Conservation (phyloP, 2,113 vertebrate species). For the Cyprinodon brontotheroides region DNA sequence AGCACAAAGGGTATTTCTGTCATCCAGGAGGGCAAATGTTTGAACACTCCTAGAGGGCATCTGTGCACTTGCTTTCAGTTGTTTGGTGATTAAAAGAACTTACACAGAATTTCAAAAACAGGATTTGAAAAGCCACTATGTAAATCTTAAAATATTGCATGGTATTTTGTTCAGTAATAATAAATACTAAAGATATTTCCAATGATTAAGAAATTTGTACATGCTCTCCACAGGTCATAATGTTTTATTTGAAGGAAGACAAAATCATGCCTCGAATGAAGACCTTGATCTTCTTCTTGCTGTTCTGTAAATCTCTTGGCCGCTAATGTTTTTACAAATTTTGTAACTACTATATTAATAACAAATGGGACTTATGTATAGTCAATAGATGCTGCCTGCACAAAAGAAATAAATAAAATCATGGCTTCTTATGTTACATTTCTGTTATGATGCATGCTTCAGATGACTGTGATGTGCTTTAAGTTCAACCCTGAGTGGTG, state of each 20-base stretch:
- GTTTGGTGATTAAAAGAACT: too few species aligned
- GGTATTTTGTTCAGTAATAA: background rate
- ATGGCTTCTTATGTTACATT: conserved; percentile 19
- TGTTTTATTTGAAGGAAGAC: conserved; percentile 9
- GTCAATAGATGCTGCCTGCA: conserved; percentile 2
- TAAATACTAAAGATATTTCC: background rate
- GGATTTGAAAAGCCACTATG: too few species aligned
- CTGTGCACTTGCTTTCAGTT: too few species aligned
- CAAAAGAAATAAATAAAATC: conserved; percentile 3
- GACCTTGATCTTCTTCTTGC: conserved; percentile 9
- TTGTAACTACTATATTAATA: background rate
- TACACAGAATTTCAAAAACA: background rate
- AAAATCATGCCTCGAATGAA: conserved; percentile 1
- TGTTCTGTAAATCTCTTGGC: conserved; percentile 21
- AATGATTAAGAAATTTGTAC: conserved; percentile 7
- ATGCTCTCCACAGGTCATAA: conserved; percentile 2
- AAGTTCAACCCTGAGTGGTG: conserved; percentile 30
- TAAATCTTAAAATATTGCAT: background rate
- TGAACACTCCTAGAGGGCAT: too few species aligned
- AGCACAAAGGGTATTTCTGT: too few species aligned
- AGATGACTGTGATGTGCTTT: conserved; percentile 37
- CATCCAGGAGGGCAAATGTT: too few species aligned
- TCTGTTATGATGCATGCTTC: conserved; percentile 4
- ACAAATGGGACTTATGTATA: conserved; percentile 9
- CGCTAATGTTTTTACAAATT: conserved; percentile 8